Conservation (phyloP, 2,797 vertebrate species). For the Steatocranus sp. region DNA sequence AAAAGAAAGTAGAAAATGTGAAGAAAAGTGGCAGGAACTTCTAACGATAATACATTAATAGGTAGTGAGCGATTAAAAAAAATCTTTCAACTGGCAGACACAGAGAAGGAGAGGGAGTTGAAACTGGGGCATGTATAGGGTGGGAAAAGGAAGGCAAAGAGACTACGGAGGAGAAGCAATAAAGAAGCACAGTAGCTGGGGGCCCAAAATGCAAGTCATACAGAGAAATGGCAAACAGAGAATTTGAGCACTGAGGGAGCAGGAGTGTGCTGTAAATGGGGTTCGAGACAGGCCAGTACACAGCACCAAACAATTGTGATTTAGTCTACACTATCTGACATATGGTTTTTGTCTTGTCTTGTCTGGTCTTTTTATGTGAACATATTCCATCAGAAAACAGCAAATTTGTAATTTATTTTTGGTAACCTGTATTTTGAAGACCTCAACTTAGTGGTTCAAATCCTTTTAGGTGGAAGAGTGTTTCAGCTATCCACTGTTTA, state of each 20-base stretch:
- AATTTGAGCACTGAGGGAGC: background rate
- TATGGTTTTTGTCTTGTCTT: background rate
- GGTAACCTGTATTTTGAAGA: background rate
- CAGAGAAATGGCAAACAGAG: background rate
- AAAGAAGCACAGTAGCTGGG: background rate
- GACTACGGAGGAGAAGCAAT: background rate
- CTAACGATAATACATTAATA: background rate
- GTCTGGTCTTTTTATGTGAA: background rate
- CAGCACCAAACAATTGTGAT: background rate
- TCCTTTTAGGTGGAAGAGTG: background rate
- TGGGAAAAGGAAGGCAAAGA: background rate
- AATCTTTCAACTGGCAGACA: background rate
- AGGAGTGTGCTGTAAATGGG: background rate
- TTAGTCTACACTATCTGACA: background rate
- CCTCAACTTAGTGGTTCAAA: background rate
- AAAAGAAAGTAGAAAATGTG: background rate
- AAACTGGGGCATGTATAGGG: background rate
- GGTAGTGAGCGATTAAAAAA: background rate
- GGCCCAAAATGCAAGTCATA: background rate
- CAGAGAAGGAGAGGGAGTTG: background rate
- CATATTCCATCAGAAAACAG: background rate
- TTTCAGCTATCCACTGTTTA: background rate
- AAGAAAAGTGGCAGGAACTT: background rate
- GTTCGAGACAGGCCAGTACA: background rate
- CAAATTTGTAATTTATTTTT: background rate